Evolutionary conservation across 2,888 invertebrate species (phyloP).

Genomic region (Cryptus viduatorius): DNA sequence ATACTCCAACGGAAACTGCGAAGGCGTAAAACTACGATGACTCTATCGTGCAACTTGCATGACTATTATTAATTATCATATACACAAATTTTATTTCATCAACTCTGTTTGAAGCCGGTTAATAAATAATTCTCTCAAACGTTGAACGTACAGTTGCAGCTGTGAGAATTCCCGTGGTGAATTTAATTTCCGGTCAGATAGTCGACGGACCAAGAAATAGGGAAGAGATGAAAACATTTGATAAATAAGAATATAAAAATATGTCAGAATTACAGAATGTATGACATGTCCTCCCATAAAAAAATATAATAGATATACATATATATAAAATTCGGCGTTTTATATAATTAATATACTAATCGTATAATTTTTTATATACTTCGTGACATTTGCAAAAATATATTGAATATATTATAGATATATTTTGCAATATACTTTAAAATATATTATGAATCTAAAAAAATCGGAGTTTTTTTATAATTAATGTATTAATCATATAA

Average conservation of each 20-base stretch:
- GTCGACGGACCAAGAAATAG: constrained; percentile 16
- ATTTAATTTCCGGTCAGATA: constrained; percentile 60
- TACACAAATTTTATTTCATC: constrained; percentile 36
- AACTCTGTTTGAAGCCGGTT: constrained; percentile 31
- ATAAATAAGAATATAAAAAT: constrained; percentile 4
- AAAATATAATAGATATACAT: too few relatives aligned
- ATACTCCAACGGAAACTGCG: constrained; percentile 27
- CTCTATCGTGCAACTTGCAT: constrained; percentile 31
- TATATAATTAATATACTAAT: too few relatives aligned
- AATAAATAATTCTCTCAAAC: constrained; percentile 38
- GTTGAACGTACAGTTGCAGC: constrained; percentile 34
- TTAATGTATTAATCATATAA: too few relatives aligned
- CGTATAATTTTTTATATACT: too few relatives aligned
- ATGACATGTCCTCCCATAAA: background rate
- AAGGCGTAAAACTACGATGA: constrained; percentile 30
- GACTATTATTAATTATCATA: constrained; percentile 32
- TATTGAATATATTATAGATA: too few relatives aligned
- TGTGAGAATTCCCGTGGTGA: constrained; percentile 62
- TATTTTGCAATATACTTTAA: too few relatives aligned
- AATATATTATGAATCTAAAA: too few relatives aligned
- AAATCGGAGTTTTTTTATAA: too few relatives aligned
- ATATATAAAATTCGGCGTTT: too few relatives aligned
- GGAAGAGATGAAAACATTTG: background rate
- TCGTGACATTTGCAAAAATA: too few relatives aligned
- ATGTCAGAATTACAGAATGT: background rate